Evolutionary conservation across 2,113 vertebrate species (phyloP).

Genomic region (Budorcas taxicolor): DNA sequence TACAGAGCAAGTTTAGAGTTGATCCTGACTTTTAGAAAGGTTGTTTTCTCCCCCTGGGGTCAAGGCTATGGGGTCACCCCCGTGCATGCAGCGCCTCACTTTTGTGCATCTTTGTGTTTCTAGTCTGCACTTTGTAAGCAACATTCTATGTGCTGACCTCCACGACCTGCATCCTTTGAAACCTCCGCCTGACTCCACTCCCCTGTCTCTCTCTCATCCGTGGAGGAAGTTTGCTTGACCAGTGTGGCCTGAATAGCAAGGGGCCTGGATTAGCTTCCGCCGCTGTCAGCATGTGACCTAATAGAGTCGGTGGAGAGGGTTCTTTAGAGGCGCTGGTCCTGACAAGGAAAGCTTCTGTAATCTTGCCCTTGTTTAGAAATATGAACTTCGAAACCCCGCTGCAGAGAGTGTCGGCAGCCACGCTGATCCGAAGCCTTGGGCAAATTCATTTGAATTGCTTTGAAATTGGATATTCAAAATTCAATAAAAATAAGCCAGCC

Average conservation of each 20-base stretch:
- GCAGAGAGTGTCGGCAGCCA: conserved; percentile 78
- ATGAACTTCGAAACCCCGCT: conserved; percentile 77
- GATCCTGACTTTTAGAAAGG: not conserved
- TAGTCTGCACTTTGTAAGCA: not conserved
- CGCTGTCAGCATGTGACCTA: conserved; percentile 62
- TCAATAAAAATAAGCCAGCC: conserved; percentile 82
- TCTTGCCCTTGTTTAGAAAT: conserved; percentile 82
- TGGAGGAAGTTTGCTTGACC: conserved; percentile 39
- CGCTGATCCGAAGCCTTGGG: conserved; percentile 79
- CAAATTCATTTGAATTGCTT: conserved; percentile 82
- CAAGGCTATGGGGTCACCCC: not conserved
- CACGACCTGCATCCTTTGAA: not conserved
- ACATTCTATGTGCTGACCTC: rapidly evolving
- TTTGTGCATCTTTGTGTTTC: rapidly evolving
- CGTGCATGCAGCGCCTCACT: rapidly evolving
- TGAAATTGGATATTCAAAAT: conserved; percentile 83
- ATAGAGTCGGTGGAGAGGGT: conserved; percentile 70
- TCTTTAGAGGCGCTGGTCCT: conserved; percentile 67
- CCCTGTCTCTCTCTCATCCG: not conserved
- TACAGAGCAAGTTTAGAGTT: not conserved
- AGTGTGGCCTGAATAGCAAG: not conserved
- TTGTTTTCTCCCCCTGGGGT: not conserved
- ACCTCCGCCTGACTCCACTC: rapidly evolving
- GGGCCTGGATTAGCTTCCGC: conserved; percentile 11
- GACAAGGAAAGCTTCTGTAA: conserved; percentile 76